Conservation (phyloP, 2,888 invertebrate genomes). For the Perithous albicinctus region DNA sequence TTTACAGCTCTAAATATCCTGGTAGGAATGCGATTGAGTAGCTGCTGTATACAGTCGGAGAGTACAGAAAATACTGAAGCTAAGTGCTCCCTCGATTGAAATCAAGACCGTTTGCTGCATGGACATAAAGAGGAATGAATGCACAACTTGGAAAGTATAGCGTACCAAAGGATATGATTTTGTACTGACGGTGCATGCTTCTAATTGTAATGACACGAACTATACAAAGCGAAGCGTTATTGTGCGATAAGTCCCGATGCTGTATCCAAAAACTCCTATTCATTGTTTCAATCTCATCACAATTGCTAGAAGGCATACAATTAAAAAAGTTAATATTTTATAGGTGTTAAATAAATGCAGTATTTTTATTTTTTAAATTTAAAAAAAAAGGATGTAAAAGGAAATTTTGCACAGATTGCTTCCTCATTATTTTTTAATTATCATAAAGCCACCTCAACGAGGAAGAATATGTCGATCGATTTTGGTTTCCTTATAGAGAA, state of each 20-base stretch:
- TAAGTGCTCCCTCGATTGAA: conserved; percentile 57
- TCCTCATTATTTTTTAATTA: too few species aligned
- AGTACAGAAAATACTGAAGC: conserved; percentile 58
- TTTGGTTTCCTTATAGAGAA: too few species aligned
- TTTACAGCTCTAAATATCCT: neutral
- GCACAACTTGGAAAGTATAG: conserved; percentile 54
- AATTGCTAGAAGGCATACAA: neutral
- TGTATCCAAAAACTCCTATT: neutral
- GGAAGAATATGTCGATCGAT: too few species aligned
- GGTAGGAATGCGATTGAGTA: conserved; percentile 9
- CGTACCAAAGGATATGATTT: conserved; percentile 65
- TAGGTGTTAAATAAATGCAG: neutral
- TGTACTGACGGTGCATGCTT: conserved; percentile 50
- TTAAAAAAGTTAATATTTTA: neutral
- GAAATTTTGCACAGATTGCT: too few species aligned
- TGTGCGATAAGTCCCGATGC: neutral
- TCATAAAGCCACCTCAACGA: too few species aligned
- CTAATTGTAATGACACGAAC: conserved; percentile 54
- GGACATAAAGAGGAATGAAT: conserved; percentile 46
- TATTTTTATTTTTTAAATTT: neutral
- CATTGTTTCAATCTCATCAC: conserved; percentile 1
- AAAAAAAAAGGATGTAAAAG: too few species aligned
- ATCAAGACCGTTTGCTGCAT: conserved; percentile 49
- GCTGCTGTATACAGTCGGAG: conserved; percentile 29
- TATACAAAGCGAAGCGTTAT: neutral